phyloP scores from a whole-genome alignment of 2,113 vertebrate genomes.

The human (Homo sapiens) region DNA sequence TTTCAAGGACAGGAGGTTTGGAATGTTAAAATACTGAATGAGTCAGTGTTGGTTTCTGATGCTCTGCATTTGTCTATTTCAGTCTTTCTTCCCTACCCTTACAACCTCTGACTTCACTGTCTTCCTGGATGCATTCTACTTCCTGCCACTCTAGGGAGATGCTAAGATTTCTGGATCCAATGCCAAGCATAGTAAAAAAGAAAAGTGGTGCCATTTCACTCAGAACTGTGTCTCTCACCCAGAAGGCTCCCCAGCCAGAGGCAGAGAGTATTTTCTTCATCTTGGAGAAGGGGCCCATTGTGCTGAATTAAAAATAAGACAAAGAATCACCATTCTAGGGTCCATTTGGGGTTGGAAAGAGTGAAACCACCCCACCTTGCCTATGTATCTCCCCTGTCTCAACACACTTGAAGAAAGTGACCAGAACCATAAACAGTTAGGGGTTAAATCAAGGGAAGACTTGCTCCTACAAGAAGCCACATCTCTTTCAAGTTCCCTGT shows the following conservation, averaged over 20 bases:
- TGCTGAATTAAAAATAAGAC: constrained; percentile 20
- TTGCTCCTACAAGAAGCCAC: neutral
- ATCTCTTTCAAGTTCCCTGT: neutral
- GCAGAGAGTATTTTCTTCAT: neutral
- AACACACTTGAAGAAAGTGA: neutral
- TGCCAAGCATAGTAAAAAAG: neutral
- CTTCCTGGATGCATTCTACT: neutral
- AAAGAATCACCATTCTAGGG: neutral
- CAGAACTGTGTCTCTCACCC: neutral
- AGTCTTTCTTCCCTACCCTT: neutral
- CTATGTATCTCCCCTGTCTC: neutral
- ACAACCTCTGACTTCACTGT: neutral
- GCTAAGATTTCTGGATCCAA: neutral
- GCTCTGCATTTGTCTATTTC: constrained; percentile 28
- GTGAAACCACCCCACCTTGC: too few species aligned
- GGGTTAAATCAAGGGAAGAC: neutral
- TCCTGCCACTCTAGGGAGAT: constrained; percentile 6
- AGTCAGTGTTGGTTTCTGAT: neutral
- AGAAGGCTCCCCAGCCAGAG: neutral
- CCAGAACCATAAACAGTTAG: neutral
- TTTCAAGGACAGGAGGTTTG: constrained; percentile 7
- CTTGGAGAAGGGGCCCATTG: neutral
- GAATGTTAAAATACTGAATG: neutral
- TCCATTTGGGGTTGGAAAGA: neutral
- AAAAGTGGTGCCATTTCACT: neutral